Evolutionary conservation across 1,140 invertebrate species (phyloP).

Genomic region (Drosophila lini): DNA sequence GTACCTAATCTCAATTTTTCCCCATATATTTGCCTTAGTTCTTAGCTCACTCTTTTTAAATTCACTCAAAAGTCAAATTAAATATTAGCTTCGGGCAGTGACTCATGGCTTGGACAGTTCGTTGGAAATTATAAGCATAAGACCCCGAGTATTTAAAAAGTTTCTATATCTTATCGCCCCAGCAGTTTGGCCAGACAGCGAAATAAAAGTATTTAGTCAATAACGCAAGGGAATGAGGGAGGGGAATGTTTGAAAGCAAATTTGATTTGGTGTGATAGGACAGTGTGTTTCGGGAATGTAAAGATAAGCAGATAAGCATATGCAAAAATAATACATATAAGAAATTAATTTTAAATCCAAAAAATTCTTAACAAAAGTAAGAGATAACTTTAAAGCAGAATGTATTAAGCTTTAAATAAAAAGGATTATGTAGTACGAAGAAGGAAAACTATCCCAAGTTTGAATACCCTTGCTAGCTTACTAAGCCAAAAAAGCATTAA

Average conservation of each 20-base stretch:
- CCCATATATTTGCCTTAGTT: neutral
- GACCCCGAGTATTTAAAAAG: conserved; percentile 32
- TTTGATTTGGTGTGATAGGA: neutral
- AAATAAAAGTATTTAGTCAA: conserved; percentile 29
- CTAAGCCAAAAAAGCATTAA: too few relatives aligned
- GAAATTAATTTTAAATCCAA: too few relatives aligned
- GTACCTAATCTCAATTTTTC: neutral
- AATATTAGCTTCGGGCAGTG: conserved; percentile 33
- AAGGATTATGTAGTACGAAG: too few relatives aligned
- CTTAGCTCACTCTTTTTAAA: neutral
- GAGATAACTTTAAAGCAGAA: too few relatives aligned
- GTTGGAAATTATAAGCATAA: conserved; percentile 35
- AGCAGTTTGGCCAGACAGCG: conserved; percentile 11
- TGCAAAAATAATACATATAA: too few relatives aligned
- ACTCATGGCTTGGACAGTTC: conserved; percentile 19
- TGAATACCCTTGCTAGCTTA: too few relatives aligned
- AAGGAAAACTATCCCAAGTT: too few relatives aligned
- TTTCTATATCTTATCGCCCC: conserved; percentile 46
- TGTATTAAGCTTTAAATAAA: too few relatives aligned
- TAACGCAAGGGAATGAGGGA: neutral
- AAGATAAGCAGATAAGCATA: neutral
- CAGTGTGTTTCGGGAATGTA: neutral
- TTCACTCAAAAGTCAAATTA: conserved; percentile 13
- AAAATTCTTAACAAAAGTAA: too few relatives aligned
- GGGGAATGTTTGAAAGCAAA: conserved; percentile 13